phyloP scores from a whole-genome alignment of 2,797 vertebrate species.

The Myotis myotis region DNA sequence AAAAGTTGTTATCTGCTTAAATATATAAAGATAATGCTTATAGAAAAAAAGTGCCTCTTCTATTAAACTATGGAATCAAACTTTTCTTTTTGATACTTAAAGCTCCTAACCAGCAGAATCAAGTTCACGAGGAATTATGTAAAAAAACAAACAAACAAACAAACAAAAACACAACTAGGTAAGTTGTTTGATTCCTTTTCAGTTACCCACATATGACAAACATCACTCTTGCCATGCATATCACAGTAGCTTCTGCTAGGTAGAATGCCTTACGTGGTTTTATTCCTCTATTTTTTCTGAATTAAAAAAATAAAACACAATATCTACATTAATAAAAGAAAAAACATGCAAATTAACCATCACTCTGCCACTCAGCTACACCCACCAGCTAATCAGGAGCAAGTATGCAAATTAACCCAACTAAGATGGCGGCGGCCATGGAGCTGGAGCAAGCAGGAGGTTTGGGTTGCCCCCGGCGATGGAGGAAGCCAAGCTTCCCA shows the following conservation, averaged over 20 bases:
- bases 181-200: slow-evolving; percentile 9
- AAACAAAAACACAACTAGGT: background rate
- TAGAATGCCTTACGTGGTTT: background rate
- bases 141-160: background rate
- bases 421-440: no score
- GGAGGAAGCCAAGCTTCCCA: no score
- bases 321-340: no score
- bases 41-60: background rate
- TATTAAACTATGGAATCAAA: background rate
- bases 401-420: no score
- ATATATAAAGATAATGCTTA: background rate
- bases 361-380: no score
- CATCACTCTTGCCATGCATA: background rate
- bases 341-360: no score
- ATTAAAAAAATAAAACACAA: background rate
- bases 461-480: no score
- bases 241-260: background rate
- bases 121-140: background rate
- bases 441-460: no score
- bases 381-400: no score
- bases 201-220: background rate
- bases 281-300: background rate
- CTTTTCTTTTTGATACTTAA: background rate
- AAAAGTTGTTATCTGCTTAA: background rate
- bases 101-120: background rate